Evolutionary conservation across 2,888 invertebrate species (phyloP).

Genomic region (Endomychus coccineus): DNA sequence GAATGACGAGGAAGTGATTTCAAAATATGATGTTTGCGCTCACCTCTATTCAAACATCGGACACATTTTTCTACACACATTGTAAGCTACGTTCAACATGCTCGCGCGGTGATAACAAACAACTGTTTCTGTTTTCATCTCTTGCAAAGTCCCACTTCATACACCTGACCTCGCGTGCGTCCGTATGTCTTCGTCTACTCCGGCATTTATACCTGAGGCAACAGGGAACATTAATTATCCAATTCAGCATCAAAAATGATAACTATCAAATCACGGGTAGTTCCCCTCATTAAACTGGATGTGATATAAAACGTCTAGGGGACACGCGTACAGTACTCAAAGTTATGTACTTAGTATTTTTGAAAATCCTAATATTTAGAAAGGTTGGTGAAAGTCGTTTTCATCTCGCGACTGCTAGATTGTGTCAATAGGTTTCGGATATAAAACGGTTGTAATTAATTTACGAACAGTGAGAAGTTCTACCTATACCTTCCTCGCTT

Average conservation of each 20-base stretch:
- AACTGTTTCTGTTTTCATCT: slow-evolving; percentile 38
- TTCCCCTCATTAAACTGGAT: not conserved
- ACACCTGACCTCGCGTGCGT: slow-evolving; percentile 40
- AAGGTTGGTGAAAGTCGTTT: slow-evolving; percentile 25
- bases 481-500: slow-evolving; percentile 11
- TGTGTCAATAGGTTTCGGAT: slow-evolving; percentile 23
- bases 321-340: too few relatives aligned
- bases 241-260: slow-evolving; percentile 9
- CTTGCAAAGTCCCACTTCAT: slow-evolving; percentile 40
- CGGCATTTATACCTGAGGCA: slow-evolving; percentile 30
- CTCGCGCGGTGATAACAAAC: slow-evolving; percentile 39
- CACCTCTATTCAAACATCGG: slow-evolving; percentile 32
- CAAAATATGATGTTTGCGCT: too few relatives aligned
- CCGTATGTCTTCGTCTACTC: slow-evolving; percentile 37
- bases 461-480: slow-evolving; percentile 6
- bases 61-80: slow-evolving; percentile 27
- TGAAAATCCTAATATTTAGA: slow-evolving; percentile 24
- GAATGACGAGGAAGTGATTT: too few relatives aligned
- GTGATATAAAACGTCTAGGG: too few relatives aligned
- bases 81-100: slow-evolving; percentile 27
- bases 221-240: slow-evolving; percentile 23
- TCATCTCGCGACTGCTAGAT: slow-evolving; percentile 21
- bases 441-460: slow-evolving; percentile 2
- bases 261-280: not conserved
- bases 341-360: too few relatives aligned